Conservation (phyloP, 2,113 vertebrate species). For the Tichodroma muraria region DNA sequence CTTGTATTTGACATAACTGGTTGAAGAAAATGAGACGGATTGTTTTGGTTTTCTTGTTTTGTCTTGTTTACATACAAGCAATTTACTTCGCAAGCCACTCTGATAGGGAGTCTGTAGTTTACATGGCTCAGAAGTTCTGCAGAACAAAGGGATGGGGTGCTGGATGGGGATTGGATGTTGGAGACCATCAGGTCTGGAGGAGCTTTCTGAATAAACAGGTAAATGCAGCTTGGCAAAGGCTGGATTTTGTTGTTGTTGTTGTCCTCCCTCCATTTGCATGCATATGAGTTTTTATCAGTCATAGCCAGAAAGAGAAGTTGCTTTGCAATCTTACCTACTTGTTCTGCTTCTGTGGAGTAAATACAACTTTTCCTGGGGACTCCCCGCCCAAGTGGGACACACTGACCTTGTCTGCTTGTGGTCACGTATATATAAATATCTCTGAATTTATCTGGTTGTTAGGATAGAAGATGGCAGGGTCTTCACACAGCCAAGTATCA, state of each 20-base stretch:
- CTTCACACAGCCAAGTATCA: neutral
- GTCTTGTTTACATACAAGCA: neutral
- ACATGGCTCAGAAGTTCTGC: neutral
- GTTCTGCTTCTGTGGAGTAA: neutral
- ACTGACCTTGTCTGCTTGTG: neutral
- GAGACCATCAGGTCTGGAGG: no score
- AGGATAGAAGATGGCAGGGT: neutral
- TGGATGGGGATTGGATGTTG: no score
- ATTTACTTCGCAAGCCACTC: neutral
- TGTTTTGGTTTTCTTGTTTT: slow-evolving; percentile 57
- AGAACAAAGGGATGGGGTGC: neutral
- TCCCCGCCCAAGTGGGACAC: neutral
- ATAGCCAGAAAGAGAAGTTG: neutral
- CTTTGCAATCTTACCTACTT: neutral
- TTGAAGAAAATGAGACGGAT: slow-evolving; percentile 44
- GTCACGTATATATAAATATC: neutral
- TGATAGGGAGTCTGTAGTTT: neutral
- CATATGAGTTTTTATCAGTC: slow-evolving; percentile 3
- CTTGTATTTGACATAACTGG: slow-evolving; percentile 39
- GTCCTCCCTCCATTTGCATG: neutral
- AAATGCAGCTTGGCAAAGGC: neutral
- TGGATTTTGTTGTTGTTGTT: neutral
- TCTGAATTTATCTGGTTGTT: neutral
- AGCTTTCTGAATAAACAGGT: slow-evolving; percentile 6
- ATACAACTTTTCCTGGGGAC: neutral